Evolutionary conservation across 1,140 invertebrate species (phyloP), one percentile per base, ranked within the genome.

Genomic region (Dolichoris vasculosae): DNA sequence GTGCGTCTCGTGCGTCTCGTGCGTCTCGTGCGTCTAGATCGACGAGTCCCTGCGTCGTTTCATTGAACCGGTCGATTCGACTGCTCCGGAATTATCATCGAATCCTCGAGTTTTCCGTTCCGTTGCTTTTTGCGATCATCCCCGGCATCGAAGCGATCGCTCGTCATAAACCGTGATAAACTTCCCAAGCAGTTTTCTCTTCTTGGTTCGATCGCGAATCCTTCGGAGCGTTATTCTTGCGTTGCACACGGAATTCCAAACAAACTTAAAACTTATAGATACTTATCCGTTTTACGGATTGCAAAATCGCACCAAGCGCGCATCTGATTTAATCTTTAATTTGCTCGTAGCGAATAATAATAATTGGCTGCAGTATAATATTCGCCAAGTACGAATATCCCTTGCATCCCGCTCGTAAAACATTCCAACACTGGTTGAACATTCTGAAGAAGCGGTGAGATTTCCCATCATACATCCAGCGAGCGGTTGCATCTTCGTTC

Each of bases 271-370:
- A 20, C 23, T 59, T 9, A 1, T 2, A 26, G 55, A 59, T 59
- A 26, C 55, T 55, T 59, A 59, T 59, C 55, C 55, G 23, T 23
- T 59, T 59, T 59, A 26, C 20, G 55, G 55, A 59, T 59, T 26
- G 23, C 23, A 59, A 26, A 20, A 6, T 59, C 23, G 7, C 20
- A 26, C 55, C 23, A 26, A 2, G 20, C 32, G 32, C 67, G 35
- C 67, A 32, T 32, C 15, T 40, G 17, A 69, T 69, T 69, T 69
- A 38, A 69, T 69, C 67, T 69, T 69, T 69, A 38, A 38, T 69
- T 69, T 38, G 11, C 67, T 69, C 67, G 17, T 69, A 69, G 32
- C 11, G 67, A 59, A 59, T 59, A 59, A 59, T 59, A 59, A 59
- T 67, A 35, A 69, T 69, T 69, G 2, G 17, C 67, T 30, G 30